These are phyloP conservation scores for Pristionchus exspectatus DNA, from an alignment of 2,888 invertebrate genomes.

Conservation along the genomic window DNA sequence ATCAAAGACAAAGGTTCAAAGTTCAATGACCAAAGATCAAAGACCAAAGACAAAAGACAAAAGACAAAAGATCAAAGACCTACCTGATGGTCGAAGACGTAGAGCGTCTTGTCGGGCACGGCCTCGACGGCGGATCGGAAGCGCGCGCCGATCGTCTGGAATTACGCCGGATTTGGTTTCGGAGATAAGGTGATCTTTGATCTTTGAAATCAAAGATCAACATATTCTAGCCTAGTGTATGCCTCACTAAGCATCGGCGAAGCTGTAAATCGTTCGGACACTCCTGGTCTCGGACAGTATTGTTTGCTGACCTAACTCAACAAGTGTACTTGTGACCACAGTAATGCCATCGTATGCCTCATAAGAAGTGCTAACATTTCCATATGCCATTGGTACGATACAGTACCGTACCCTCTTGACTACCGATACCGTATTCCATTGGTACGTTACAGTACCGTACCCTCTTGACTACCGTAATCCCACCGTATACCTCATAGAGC, in stretches of 20 bases:
- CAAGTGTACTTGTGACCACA: no score
- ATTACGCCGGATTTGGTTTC: neutral
- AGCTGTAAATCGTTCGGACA: no score
- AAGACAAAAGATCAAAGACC: neutral
- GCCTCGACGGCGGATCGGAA: constrained; percentile 53
- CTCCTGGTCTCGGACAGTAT: no score
- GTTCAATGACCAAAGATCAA: neutral
- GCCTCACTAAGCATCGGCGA: no score
- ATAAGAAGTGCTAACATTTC: no score
- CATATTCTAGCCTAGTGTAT: no score
- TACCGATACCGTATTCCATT: neutral
- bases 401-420: neutral
- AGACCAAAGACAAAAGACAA: neutral
- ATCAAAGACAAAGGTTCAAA: neutral
- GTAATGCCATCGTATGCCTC: no score
- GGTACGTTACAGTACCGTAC: neutral
- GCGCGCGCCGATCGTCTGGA: constrained; percentile 55
- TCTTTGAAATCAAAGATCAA: no score
- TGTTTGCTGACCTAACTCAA: no score
- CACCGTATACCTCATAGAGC: constrained; percentile 53
- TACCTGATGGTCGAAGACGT: constrained; percentile 55
- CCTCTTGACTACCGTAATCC: neutral
- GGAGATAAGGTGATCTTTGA: neutral
- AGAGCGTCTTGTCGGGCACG: constrained; percentile 55
- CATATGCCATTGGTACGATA: neutral